phyloP scores from a whole-genome alignment of 2,113 vertebrate genomes.

The Ptyas mucosa region DNA sequence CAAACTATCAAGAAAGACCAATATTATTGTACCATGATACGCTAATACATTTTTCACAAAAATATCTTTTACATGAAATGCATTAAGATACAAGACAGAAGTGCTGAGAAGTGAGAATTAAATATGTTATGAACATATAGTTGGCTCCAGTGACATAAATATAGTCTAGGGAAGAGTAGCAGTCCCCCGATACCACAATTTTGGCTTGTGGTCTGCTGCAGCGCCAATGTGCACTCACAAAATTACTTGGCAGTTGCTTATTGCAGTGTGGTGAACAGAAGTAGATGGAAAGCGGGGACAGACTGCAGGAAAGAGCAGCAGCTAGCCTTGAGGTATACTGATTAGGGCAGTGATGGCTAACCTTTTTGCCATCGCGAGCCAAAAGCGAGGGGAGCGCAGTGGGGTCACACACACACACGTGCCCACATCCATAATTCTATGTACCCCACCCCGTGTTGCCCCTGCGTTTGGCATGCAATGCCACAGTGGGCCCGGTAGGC shows the following conservation, averaged over 20 bases:
- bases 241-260: neutral
- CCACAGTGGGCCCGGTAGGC: too few species aligned
- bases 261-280: neutral
- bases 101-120: neutral
- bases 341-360: too few species aligned
- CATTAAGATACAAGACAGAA: too few species aligned
- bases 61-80: conserved; percentile 24
- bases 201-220: neutral
- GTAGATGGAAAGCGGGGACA: neutral
- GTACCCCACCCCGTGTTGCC: too few species aligned
- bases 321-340: neutral
- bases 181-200: neutral
- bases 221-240: neutral
- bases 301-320: neutral
- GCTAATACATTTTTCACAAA: neutral
- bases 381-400: too few species aligned
- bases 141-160: neutral
- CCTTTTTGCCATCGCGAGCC: too few species aligned
- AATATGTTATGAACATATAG: neutral
- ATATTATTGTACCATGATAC: neutral
- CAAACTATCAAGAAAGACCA: conserved; percentile 29
- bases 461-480: too few species aligned
- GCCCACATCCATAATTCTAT: too few species aligned
- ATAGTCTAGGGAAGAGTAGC: neutral
- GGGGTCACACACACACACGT: too few species aligned